Evolutionary conservation across 23 tunicate species (phyloP).

Genomic region (Oikopleura vanhoeffeni): DNA sequence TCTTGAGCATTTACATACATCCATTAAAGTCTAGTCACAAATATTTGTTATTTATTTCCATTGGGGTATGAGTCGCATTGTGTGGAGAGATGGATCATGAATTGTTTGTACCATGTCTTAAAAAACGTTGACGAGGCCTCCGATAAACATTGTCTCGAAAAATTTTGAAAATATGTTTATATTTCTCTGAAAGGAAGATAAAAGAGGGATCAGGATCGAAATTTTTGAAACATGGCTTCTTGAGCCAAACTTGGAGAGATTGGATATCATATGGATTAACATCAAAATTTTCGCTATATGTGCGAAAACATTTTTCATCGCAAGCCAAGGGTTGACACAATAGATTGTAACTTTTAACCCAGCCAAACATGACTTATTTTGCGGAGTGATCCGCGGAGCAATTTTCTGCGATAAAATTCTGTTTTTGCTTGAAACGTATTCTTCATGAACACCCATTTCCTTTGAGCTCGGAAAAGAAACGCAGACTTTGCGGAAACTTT

Average conservation of each 20-base stretch:
- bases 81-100: background rate
- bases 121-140: background rate
- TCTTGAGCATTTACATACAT: background rate
- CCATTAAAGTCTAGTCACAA: background rate
- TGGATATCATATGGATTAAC: background rate
- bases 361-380: too few species aligned
- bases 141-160: background rate
- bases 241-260: background rate
- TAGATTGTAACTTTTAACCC: background rate
- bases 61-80: too few species aligned
- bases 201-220: too few species aligned
- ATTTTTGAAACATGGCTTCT: background rate
- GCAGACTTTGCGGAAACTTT: too few species aligned
- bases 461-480: too few species aligned
- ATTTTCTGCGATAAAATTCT: too few species aligned
- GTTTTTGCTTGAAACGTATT: too few species aligned
- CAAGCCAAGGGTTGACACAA: background rate
- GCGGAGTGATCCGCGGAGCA: too few species aligned
- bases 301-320: background rate
- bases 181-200: too few species aligned
- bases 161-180: background rate
- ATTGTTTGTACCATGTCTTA: too few species aligned
- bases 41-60: background rate
- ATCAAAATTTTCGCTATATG: background rate
- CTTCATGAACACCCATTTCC: too few species aligned